Evolutionary conservation across 2,888 invertebrate species (phyloP).

Genomic region (Rhagophthalmus giganteus): DNA sequence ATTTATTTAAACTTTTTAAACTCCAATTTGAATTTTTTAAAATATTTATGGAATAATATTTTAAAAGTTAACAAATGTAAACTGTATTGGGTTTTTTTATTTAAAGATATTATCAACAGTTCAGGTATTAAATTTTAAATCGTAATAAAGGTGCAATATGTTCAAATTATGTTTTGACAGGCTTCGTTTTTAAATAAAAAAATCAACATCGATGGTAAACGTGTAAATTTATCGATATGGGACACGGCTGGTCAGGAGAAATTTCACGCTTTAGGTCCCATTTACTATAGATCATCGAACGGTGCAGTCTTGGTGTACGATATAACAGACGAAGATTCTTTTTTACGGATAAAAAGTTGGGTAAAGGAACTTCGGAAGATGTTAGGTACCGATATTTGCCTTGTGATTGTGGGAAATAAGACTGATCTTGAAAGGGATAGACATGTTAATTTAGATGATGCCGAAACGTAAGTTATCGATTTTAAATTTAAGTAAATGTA

Average conservation of each 20-base stretch:
- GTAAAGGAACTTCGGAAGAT: conserved; percentile 96
- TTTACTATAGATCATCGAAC: conserved; percentile 96
- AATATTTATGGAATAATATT: too few relatives aligned
- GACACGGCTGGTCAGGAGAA: conserved; percentile 98
- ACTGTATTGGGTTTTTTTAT: too few relatives aligned
- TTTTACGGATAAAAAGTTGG: conserved; percentile 97
- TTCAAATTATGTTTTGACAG: conserved; percentile 58
- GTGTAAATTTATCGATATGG: conserved; percentile 93
- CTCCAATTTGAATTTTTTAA: too few relatives aligned
- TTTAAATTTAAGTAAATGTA: too few relatives aligned
- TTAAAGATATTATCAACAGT: too few relatives aligned
- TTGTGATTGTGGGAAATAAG: conserved; percentile 97
- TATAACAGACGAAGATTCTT: conserved; percentile 95
- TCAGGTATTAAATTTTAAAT: conserved; percentile 66
- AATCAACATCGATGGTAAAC: conserved; percentile 84
- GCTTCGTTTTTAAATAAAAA: conserved; percentile 96
- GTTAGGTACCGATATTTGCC: conserved; percentile 88
- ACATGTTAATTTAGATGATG: conserved; percentile 81
- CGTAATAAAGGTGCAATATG: not conserved
- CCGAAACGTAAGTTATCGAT: conserved; percentile 70
- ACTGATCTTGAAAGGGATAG: conserved; percentile 91
- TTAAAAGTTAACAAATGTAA: too few relatives aligned
- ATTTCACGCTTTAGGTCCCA: conserved; percentile 95
- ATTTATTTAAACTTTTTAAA: too few relatives aligned
- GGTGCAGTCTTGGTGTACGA: conserved; percentile 98